phyloP scores from a whole-genome alignment of 1,140 invertebrate species.

The Gerris buenoi region DNA sequence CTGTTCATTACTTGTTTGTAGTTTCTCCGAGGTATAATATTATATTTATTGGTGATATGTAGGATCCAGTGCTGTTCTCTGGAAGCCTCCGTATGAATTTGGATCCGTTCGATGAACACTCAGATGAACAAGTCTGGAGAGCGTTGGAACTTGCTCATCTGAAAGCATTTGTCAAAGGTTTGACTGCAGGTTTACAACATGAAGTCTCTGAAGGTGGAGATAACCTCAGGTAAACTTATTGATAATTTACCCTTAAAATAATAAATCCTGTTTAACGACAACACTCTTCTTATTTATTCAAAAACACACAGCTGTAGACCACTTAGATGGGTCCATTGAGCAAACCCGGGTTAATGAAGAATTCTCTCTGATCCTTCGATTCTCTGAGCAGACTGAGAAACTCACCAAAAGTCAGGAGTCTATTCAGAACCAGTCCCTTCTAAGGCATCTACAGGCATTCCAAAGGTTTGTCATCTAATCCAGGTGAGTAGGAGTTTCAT shows the following conservation, averaged over 20 bases:
- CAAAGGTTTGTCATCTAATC: too few relatives aligned
- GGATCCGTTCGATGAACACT: constrained; percentile 63
- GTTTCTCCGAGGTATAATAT: too few relatives aligned
- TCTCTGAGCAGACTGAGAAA: too few relatives aligned
- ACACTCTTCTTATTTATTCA: not conserved
- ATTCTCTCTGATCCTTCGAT: too few relatives aligned
- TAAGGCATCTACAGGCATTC: too few relatives aligned
- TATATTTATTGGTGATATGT: constrained; percentile 15
- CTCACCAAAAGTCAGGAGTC: too few relatives aligned
- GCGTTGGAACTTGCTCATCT: constrained; percentile 61
- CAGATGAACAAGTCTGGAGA: constrained; percentile 65
- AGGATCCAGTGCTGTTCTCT: constrained; percentile 77
- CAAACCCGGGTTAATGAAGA: not conserved
- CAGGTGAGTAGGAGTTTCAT: too few relatives aligned
- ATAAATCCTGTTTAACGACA: not conserved
- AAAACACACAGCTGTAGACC: not conserved
- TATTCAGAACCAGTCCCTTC: too few relatives aligned
- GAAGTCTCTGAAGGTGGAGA: constrained; percentile 74
- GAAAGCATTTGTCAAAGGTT: constrained; percentile 54
- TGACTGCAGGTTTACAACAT: constrained; percentile 55
- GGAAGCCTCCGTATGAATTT: constrained; percentile 66
- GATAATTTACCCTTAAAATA: not conserved
- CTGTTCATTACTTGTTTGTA: not conserved
- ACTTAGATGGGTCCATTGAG: too few relatives aligned
- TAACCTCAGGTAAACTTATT: constrained; percentile 64